A percentile compares a stretch with the other conserved stretches of the same genome.
Evolutionary conservation across 2,113 vertebrate species (phyloP).

Genomic region (Platysteira castanea): DNA sequence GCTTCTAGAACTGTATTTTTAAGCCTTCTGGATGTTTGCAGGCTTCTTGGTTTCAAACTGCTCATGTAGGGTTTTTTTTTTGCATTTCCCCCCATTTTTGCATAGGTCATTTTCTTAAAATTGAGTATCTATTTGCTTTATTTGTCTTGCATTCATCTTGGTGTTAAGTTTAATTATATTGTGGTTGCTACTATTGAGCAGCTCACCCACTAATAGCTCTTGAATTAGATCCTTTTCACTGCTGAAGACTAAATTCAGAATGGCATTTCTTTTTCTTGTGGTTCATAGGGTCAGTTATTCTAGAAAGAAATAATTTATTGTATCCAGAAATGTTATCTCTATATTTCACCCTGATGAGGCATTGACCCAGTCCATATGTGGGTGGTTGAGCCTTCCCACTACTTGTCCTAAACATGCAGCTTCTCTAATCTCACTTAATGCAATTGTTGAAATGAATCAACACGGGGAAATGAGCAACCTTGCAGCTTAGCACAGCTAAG

Average conservation of each 20-base stretch:
- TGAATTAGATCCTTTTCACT: background rate
- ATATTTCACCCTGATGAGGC: background rate
- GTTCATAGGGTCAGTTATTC: background rate
- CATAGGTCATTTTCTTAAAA: background rate
- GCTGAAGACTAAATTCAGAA: background rate
- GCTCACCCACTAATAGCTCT: background rate
- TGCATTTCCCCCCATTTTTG: background rate
- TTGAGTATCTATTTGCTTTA: background rate
- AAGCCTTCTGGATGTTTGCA: background rate
- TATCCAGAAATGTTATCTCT: background rate
- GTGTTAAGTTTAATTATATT: background rate
- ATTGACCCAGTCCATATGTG: background rate
- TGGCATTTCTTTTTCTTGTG: background rate
- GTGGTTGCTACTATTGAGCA: background rate
- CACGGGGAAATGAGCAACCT: background rate
- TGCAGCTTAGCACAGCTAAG: background rate
- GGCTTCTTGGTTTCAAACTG: background rate
- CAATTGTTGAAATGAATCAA: conserved; percentile 5
- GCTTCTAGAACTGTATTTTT: background rate
- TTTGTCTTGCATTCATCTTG: background rate
- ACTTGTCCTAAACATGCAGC: background rate
- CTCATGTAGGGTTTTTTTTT: background rate
- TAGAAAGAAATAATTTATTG: background rate
- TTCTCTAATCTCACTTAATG: conserved; percentile 9
- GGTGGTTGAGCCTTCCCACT: background rate